Evolutionary conservation across 2,113 vertebrate species (phyloP).

Genomic region (Amphiprion percula): DNA sequence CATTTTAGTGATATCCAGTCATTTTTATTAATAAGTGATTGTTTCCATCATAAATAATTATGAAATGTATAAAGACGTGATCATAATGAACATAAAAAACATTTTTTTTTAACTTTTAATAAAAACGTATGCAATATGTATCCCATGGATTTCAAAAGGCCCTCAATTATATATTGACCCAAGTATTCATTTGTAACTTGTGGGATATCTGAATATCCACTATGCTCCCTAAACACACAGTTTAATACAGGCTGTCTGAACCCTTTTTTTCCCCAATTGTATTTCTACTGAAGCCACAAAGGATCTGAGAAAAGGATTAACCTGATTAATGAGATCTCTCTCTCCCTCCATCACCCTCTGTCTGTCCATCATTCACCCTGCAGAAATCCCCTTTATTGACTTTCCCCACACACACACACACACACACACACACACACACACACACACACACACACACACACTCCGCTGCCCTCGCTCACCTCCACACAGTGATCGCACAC

Average conservation of each 20-base stretch:
- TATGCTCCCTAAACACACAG: conserved; percentile 40
- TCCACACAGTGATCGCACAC: conserved; percentile 98
- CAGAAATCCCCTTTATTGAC: conserved; percentile 66
- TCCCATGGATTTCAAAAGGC: too few species aligned
- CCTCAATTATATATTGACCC: background rate
- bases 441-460: conserved; percentile 24
- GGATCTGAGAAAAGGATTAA: conserved; percentile 74
- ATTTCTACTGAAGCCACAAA: conserved; percentile 63
- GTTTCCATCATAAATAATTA: too few species aligned
- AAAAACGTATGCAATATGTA: too few species aligned
- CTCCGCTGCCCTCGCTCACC: conserved; percentile 80
- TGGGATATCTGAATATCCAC: background rate
- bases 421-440: conserved; percentile 15
- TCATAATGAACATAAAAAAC: too few species aligned
- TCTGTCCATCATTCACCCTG: conserved; percentile 51
- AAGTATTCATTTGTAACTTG: background rate
- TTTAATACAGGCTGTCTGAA: conserved; percentile 34
- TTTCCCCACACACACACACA: conserved; percentile 31
- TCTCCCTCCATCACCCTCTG: conserved; percentile 41
- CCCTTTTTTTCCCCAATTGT: conserved; percentile 50
- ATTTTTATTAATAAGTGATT: too few species aligned
- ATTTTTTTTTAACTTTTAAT: too few species aligned
- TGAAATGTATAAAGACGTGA: too few species aligned
- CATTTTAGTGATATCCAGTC: too few species aligned
- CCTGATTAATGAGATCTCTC: conserved; percentile 77